Percentiles rank a stretch among this genome's conserved stretches.
phyloP scores from a whole-genome alignment of 2,113 vertebrate species.

The Spermophilus dauricus region DNA sequence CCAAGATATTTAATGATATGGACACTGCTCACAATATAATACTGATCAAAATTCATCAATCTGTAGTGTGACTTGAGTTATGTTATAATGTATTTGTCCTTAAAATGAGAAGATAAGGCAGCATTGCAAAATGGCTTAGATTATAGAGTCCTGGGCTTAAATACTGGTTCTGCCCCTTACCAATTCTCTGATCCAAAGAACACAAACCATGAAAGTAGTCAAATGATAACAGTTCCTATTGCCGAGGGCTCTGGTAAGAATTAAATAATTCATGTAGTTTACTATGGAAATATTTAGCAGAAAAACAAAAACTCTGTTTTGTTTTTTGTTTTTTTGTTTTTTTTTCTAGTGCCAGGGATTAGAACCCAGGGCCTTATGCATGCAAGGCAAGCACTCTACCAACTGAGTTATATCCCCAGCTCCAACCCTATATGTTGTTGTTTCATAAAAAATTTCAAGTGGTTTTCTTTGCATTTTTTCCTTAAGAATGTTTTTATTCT shows the following conservation, averaged over 20 bases:
- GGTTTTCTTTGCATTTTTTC: not conserved
- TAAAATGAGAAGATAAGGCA: not conserved
- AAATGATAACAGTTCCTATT: not conserved
- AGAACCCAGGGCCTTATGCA: no score
- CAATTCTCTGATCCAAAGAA: not conserved
- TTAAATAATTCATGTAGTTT: not conserved
- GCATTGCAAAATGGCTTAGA: not conserved
- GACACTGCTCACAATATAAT: not conserved
- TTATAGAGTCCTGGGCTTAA: not conserved
- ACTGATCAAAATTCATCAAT: not conserved
- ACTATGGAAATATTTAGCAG: not conserved
- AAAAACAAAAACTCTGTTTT: not conserved
- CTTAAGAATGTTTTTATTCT: not conserved
- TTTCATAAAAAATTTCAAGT: not conserved
- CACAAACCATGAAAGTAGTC: not conserved
- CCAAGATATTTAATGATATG: not conserved
- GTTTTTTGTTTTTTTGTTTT: no score
- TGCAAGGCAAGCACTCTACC: no score
- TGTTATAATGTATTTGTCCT: not conserved
- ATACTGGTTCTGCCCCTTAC: not conserved
- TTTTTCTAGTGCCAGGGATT: no score
- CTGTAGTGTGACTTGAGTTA: not conserved
- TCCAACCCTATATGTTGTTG: no score
- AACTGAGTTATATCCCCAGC: no score
- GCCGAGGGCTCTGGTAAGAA: not conserved